Evolutionary conservation across 2,797 vertebrate species (phyloP).

Genomic region (Mycteria americana): DNA sequence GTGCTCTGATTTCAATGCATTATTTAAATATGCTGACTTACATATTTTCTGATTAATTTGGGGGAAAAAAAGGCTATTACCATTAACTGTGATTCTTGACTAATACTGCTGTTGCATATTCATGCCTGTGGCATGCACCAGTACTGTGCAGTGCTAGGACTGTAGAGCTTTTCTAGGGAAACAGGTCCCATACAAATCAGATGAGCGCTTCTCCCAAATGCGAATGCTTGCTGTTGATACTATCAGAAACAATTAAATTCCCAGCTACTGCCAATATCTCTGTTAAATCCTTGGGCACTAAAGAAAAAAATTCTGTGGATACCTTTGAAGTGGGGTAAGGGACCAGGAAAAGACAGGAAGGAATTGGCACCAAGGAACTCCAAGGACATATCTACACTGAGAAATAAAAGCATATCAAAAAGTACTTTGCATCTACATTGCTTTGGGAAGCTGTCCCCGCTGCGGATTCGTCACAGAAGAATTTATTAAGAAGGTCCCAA

Average conservation of each 20-base stretch:
- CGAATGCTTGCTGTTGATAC: neutral
- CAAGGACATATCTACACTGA: neutral
- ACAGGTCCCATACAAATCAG: neutral
- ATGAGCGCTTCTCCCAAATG: neutral
- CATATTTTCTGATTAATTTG: conserved; percentile 42
- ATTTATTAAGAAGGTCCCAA: neutral
- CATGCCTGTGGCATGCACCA: neutral
- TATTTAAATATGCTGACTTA: conserved; percentile 62
- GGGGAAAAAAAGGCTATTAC: conserved; percentile 15
- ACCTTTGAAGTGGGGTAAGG: neutral
- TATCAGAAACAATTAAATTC: neutral
- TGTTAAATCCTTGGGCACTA: neutral
- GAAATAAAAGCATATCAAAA: neutral
- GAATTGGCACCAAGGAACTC: neutral
- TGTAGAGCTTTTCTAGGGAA: neutral
- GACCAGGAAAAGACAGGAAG: neutral
- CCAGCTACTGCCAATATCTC: neutral
- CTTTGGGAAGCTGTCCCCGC: neutral
- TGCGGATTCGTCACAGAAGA: accelerated
- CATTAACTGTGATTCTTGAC: conserved; percentile 32
- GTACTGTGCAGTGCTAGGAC: neutral
- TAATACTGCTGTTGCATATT: conserved; percentile 38
- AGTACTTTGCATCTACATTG: neutral
- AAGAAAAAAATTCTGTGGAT: neutral
- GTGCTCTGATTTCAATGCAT: conserved; percentile 42